A percentile compares a stretch with the other conserved stretches of the same genome.
Evolutionary conservation across 2,888 invertebrate genomes (phyloP).

Genomic region (Cerastis leucographa): DNA sequence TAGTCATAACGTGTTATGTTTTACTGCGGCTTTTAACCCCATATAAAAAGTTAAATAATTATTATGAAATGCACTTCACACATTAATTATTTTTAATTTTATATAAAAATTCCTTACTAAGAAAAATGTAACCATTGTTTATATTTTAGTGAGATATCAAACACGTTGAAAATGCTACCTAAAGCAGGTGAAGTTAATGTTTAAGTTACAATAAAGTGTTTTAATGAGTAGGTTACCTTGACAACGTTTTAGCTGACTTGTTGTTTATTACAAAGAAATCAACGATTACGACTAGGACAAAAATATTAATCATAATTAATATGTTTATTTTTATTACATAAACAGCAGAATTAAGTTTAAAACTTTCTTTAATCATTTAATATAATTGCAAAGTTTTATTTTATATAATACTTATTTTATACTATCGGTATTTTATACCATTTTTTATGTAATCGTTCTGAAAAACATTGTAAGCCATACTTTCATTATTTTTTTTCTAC

Average conservation of each 20-base stretch:
- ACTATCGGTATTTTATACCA: constrained; percentile 2
- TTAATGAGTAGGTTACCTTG: constrained; percentile 48
- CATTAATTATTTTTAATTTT: constrained; percentile 40
- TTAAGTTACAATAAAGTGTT: constrained; percentile 6
- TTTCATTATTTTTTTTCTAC: constrained; percentile 13
- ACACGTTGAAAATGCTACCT: constrained; percentile 1
- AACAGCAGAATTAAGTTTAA: constrained; percentile 16
- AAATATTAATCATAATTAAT: neutral
- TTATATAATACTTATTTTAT: constrained; percentile 20
- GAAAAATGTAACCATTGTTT: constrained; percentile 49
- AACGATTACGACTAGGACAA: constrained; percentile 30
- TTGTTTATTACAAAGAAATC: constrained; percentile 57
- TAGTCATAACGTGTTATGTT: constrained; percentile 23
- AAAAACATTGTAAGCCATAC: constrained; percentile 14
- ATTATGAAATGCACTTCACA: constrained; percentile 51
- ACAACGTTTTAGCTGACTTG: constrained; percentile 32
- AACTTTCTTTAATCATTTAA: constrained; percentile 34
- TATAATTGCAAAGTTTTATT: constrained; percentile 12
- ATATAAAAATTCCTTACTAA: constrained; percentile 43
- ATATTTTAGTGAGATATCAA: neutral
- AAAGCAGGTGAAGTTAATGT: fast-evolving
- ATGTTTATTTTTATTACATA: constrained; percentile 9
- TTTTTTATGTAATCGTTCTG: constrained; percentile 24
- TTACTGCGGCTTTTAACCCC: constrained; percentile 46
- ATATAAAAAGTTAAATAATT: constrained; percentile 55